These are phyloP conservation scores for Parapsyche elsis DNA, from an alignment of 1,140 invertebrate genomes.

Conservation along the genomic window DNA sequence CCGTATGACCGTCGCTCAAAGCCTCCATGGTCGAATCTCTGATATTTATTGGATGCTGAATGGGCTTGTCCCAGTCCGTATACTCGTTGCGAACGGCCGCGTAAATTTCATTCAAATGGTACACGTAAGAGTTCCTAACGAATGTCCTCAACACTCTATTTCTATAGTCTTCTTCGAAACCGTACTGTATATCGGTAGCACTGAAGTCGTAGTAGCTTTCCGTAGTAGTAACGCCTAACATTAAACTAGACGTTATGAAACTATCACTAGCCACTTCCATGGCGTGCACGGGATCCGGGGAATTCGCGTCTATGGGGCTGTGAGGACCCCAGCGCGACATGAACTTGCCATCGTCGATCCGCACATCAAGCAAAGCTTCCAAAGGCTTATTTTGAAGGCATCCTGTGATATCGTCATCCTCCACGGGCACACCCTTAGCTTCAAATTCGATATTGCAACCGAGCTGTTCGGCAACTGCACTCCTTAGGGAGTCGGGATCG, in stretches of 20 bases:
- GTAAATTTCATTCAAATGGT: constrained; percentile 92
- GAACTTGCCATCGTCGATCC: constrained; percentile 53
- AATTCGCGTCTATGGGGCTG: constrained; percentile 73
- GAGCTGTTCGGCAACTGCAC: constrained; percentile 78
- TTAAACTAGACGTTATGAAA: constrained; percentile 76
- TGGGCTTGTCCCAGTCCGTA: constrained; percentile 90
- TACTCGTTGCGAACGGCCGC: constrained; percentile 92
- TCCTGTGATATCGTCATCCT: constrained; percentile 51
- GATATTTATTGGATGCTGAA: constrained; percentile 82
- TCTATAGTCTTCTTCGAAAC: constrained; percentile 80
- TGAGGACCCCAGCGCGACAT: constrained; percentile 53
- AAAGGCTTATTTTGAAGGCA: constrained; percentile 54
- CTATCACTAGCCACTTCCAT: constrained; percentile 76
- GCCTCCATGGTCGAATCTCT: constrained; percentile 89
- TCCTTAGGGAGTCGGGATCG: constrained; percentile 77
- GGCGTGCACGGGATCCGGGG: constrained; percentile 71
- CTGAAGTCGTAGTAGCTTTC: constrained; percentile 83
- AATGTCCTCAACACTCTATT: constrained; percentile 83
- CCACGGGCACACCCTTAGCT: constrained; percentile 41
- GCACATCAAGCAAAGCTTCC: constrained; percentile 53
- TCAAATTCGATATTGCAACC: constrained; percentile 65
- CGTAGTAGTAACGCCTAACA: constrained; percentile 77
- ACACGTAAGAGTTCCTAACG: constrained; percentile 86
- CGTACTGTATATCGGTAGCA: constrained; percentile 79
- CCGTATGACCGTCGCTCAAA: constrained; percentile 85